Conservation (phyloP, 2,888 invertebrate species). For the Hydrotaea diabolus region DNA sequence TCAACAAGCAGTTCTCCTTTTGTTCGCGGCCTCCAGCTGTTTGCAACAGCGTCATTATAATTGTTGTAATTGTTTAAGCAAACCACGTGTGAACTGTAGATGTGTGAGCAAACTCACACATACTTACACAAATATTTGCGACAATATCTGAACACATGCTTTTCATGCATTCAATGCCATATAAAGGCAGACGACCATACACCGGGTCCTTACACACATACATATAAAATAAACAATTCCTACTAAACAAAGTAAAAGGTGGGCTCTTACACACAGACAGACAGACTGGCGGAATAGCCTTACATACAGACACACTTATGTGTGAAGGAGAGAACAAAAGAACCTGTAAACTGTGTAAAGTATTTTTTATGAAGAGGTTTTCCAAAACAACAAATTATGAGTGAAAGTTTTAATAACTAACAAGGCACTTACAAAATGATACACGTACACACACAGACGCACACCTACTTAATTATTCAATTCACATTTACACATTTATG, state of each 20-base stretch:
- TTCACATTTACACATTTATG: background rate
- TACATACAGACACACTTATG: too few species aligned
- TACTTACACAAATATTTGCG: conserved; percentile 26
- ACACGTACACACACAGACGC: background rate
- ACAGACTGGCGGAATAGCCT: too few species aligned
- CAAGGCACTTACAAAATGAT: conserved; percentile 35
- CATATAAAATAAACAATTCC: background rate
- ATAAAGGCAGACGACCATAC: background rate
- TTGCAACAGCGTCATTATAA: background rate
- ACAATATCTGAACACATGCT: conserved; percentile 28
- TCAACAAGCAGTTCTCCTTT: too few species aligned
- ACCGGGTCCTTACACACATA: background rate
- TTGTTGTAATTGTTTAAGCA: conserved; percentile 43
- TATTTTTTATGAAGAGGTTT: conserved; percentile 10
- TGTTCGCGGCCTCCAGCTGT: background rate
- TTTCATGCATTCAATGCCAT: conserved; percentile 13
- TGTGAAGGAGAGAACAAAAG: background rate
- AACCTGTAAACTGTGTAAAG: conserved; percentile 13
- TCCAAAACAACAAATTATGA: conserved; percentile 18
- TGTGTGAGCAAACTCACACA: conserved; percentile 10
- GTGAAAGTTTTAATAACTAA: conserved; percentile 58
- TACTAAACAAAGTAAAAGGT: background rate
- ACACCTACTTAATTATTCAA: conserved; percentile 8
- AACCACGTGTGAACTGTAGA: conserved; percentile 46
- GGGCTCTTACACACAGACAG: background rate